Evolutionary conservation across 2,797 vertebrate species (phyloP), one percentile per base, ranked within the genome.

Genomic region (Cheirogaleus major): DNA sequence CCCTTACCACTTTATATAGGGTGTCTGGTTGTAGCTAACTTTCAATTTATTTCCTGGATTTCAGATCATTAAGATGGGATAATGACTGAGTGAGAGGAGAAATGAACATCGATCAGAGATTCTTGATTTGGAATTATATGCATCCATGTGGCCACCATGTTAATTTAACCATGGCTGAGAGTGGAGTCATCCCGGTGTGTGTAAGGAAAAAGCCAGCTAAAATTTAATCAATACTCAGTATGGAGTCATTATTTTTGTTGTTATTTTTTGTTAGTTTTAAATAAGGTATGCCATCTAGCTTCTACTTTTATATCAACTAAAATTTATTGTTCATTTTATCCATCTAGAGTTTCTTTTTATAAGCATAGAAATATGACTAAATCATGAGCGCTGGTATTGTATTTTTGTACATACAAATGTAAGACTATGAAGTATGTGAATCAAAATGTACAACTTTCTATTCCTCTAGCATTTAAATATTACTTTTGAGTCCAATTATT

Each of bases 401-500:
- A 67, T 41, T 80, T 93, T 52, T 86, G 35, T 80, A 93, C 18
- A 72, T 30, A 92, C 45, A 95, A 93, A 85, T 92, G 35, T 95
- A 85, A 69, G 61, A 79, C 57, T 87, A 25, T 59, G 57, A 94
- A 72, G 13, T 30, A 79, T 30, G 10, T 32, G 30, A 73, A 85
- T 61, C 14, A 95, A 96, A 95, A 76, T 57, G 7, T 41, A 67
- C 27, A 89, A 67, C 32, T 95, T 94, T 52, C 12, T 35, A 48
- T 91, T 88, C 50, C 41, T 85, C 32, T 94, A 57, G 52, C 15
- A 97, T 76, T 89, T 85, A 84, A 93, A 3, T 78, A 79, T 82
- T 79, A 65, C 61, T 85, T 89, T 82, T 61, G 89, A 93, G 61
- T 35, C 25, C 85, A 94, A 80, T 95, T 94, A 86, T 86, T 89